Evolutionary conservation across 2,797 vertebrate genomes (phyloP).

Genomic region (Sylvilagus floridanus): DNA sequence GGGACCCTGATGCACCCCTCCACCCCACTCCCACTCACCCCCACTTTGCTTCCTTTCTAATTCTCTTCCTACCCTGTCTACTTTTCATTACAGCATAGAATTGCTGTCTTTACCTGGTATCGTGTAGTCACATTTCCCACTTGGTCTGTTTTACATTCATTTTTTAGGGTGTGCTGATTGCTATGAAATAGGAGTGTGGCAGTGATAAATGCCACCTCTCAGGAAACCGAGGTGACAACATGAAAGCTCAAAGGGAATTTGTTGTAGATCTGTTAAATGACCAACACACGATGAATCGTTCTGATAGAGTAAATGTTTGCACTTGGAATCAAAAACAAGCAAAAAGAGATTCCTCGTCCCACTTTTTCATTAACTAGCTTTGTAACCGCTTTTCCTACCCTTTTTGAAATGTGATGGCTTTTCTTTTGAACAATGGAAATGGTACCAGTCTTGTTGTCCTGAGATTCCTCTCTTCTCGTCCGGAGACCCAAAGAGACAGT

Average conservation of each 20-base stretch:
- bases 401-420: conserved; percentile 9
- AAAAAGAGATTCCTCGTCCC: neutral
- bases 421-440: neutral
- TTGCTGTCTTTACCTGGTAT: neutral
- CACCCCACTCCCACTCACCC: too few species aligned
- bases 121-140: neutral
- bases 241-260: neutral
- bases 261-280: neutral
- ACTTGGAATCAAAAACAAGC: neutral
- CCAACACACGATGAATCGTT: neutral
- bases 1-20: neutral
- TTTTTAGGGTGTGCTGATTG: neutral
- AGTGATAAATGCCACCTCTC: neutral
- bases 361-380: neutral
- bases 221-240: neutral
- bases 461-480: neutral
- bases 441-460: neutral
- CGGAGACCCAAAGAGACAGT: neutral
- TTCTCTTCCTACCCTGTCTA: neutral
- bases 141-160: neutral
- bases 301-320: neutral
- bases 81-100: neutral
- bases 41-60: neutral
- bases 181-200: neutral
- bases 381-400: neutral